Percentiles rank a stretch among this genome's conserved stretches.
Conservation (phyloP, 2,888 invertebrate genomes). For the Sturmia bella region DNA sequence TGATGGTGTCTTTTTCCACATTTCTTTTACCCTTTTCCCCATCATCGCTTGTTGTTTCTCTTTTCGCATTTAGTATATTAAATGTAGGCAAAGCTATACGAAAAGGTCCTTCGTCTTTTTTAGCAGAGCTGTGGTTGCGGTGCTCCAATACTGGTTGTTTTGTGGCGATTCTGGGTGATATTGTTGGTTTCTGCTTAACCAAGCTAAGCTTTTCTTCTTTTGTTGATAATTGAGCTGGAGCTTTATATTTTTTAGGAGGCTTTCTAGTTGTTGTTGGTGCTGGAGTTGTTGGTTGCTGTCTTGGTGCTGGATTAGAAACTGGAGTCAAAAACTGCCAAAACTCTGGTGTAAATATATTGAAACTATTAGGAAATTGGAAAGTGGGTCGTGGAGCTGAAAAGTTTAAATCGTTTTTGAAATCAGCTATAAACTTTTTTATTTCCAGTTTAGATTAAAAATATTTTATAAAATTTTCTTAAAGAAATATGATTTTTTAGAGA, state of each 20-base stretch:
- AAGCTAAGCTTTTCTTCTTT: slow-evolving; percentile 67
- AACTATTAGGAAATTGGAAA: slow-evolving; percentile 67
- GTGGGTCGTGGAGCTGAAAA: slow-evolving; percentile 61
- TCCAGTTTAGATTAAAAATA: too few relatives aligned
- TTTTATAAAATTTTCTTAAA: too few relatives aligned
- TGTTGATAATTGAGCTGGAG: slow-evolving; percentile 39
- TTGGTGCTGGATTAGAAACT: slow-evolving; percentile 53
- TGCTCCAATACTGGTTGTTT: slow-evolving; percentile 12
- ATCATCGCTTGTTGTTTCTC: slow-evolving; percentile 40
- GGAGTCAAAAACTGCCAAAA: slow-evolving; percentile 77
- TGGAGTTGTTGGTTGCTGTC: slow-evolving; percentile 25
- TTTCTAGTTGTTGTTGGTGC: slow-evolving; percentile 58
- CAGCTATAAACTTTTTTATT: too few relatives aligned
- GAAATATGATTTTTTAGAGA: too few relatives aligned
- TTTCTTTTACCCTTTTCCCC: slow-evolving; percentile 80
- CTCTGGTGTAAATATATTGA: slow-evolving; percentile 75
- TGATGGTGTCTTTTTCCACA: slow-evolving; percentile 70
- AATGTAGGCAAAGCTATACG: slow-evolving; percentile 78
- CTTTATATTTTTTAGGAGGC: slow-evolving; percentile 72
- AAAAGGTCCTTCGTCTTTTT: slow-evolving; percentile 75
- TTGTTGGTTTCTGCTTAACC: slow-evolving; percentile 55
- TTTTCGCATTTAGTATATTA: slow-evolving; percentile 70
- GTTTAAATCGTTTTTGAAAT: background rate
- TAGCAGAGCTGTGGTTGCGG: slow-evolving; percentile 14
- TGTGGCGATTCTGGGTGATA: slow-evolving; percentile 21